Percentiles rank a stretch among this genome's conserved stretches.
These are phyloP conservation scores for Vespertilio murinus DNA, from an alignment of 2,797 vertebrate genomes.

Conservation along the genomic window DNA sequence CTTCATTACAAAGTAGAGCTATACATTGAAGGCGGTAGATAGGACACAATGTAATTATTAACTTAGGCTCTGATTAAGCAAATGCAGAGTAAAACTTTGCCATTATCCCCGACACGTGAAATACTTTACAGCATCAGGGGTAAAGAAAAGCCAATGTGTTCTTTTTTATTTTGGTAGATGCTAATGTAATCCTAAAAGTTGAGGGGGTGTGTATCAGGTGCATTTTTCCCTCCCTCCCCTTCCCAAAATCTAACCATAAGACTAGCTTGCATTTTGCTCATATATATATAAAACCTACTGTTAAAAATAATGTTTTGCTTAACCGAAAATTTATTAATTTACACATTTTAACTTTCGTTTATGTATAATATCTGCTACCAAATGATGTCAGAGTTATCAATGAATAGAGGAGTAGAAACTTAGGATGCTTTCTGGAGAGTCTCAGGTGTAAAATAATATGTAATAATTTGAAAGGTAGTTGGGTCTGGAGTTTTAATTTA, in stretches of 20 bases:
- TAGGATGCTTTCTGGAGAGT: not conserved
- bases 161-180: slow-evolving; percentile 16
- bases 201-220: not conserved
- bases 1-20: slow-evolving; percentile 32
- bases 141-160: slow-evolving; percentile 39
- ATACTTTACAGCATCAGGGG: slow-evolving; percentile 38
- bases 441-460: slow-evolving; percentile 31
- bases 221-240: not conserved
- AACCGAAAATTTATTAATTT: slow-evolving; percentile 31
- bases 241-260: not conserved
- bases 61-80: slow-evolving; percentile 55
- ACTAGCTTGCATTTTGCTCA: slow-evolving; percentile 14
- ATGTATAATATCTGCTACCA: slow-evolving; percentile 2
- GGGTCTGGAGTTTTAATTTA: slow-evolving; percentile 14
- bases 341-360: slow-evolving; percentile 63
- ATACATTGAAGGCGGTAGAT: slow-evolving; percentile 40
- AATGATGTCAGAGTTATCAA: slow-evolving; percentile 28
- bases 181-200: slow-evolving; percentile 13
- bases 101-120: slow-evolving; percentile 24
- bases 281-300: slow-evolving; percentile 18
- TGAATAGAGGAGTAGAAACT: slow-evolving; percentile 6
- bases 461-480: slow-evolving; percentile 27
- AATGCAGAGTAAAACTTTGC: slow-evolving; percentile 51
- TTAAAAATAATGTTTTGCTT: slow-evolving; percentile 38
- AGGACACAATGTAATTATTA: slow-evolving; percentile 65